These are phyloP conservation scores for Nipponia nippon DNA, from an alignment of 2,113 vertebrate genomes.

Conservation along the genomic window DNA sequence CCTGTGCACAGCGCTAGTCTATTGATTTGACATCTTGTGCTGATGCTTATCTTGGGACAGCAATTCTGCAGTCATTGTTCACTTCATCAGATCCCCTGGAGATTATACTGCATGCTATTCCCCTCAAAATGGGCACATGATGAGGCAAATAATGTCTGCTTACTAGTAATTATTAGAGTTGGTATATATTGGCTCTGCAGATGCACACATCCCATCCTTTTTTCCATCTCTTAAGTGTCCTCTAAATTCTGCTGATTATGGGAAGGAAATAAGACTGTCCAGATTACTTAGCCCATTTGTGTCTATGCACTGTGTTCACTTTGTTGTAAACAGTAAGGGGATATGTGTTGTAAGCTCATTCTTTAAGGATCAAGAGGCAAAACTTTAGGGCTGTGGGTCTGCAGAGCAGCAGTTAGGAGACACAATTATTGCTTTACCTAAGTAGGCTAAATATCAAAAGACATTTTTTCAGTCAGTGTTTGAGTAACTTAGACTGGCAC, in stretches of 20 bases:
- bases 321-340: background rate
- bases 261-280: background rate
- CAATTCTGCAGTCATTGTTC: background rate
- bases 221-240: background rate
- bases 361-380: background rate
- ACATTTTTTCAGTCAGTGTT: background rate
- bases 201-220: background rate
- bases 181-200: background rate
- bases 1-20: background rate
- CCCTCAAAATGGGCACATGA: background rate
- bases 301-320: background rate
- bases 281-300: background rate
- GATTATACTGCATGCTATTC: background rate
- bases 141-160: background rate
- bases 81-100: background rate
- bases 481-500: background rate
- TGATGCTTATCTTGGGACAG: background rate
- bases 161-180: background rate
- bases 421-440: background rate
- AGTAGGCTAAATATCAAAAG: background rate
- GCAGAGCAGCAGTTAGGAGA: background rate
- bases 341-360: accelerated
- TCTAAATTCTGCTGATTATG: background rate
- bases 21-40: background rate
- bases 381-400: background rate